Percentiles rank a stretch among this genome's conserved stretches.
These are phyloP conservation scores for Sinella curviseta DNA, from an alignment of 1,140 invertebrate species.

Conservation along the genomic window DNA sequence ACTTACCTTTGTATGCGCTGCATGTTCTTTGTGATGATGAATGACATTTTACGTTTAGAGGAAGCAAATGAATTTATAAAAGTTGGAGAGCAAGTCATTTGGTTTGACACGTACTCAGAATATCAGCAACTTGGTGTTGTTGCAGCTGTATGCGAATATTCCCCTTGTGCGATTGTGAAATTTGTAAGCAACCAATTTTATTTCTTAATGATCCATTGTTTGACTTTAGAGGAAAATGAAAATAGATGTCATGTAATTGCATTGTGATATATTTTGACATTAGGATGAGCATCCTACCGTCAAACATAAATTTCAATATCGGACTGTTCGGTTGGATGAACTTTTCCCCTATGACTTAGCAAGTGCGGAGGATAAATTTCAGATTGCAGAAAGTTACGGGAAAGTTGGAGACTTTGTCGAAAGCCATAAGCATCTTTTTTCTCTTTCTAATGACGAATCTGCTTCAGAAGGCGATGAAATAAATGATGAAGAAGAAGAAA, in stretches of 20 bases:
- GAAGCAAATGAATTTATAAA: not conserved
- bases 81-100: slow-evolving; percentile 28
- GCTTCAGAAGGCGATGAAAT: not conserved
- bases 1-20: not conserved
- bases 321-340: slow-evolving; percentile 33
- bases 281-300: slow-evolving; percentile 29
- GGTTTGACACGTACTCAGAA: slow-evolving; percentile 18
- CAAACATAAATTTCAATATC: slow-evolving; percentile 27
- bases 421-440: not conserved
- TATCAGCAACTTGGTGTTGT: slow-evolving; percentile 28
- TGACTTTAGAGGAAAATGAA: not conserved
- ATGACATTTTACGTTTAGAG: slow-evolving; percentile 5
- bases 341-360: slow-evolving; percentile 34
- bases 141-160: slow-evolving; percentile 9
- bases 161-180: slow-evolving; percentile 35
- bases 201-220: not conserved
- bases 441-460: not conserved
- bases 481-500: not conserved
- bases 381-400: slow-evolving; percentile 22
- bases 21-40: too few species aligned
- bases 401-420: not conserved
- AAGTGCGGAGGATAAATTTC: slow-evolving; percentile 33
- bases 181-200: slow-evolving; percentile 24
- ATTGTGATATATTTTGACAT: slow-evolving; percentile 9
- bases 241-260: not conserved